phyloP scores from a whole-genome alignment of 2,797 vertebrate genomes.

The Saxicola maurus region DNA sequence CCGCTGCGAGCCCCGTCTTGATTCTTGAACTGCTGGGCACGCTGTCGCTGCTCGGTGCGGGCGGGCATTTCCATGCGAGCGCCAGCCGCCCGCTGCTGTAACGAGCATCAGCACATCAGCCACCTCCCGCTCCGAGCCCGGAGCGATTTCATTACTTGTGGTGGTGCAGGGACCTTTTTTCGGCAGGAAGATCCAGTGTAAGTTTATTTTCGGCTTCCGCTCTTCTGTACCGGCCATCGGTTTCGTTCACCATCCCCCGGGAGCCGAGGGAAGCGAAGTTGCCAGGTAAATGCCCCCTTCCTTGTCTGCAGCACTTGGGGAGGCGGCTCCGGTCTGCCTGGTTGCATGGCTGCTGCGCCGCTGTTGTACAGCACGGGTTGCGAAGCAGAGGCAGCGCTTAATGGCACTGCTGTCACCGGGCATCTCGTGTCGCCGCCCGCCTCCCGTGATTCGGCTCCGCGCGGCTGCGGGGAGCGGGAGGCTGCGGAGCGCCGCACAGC shows the following conservation, averaged over 20 bases:
- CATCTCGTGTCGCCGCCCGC: background rate
- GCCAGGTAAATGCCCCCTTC: conserved; percentile 42
- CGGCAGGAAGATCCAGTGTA: background rate
- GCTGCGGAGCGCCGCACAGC: background rate
- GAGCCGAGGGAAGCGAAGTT: background rate
- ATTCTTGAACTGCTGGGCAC: background rate
- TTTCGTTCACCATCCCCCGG: background rate
- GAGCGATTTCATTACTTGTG: background rate
- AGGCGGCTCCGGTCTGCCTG: background rate
- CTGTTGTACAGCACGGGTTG: background rate
- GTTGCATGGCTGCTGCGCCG: background rate
- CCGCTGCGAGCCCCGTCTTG: background rate
- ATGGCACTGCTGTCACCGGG: background rate
- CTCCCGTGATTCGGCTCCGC: background rate
- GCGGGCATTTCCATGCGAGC: background rate
- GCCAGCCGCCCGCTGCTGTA: background rate
- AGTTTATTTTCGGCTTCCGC: conserved; percentile 11
- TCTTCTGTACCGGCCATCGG: background rate
- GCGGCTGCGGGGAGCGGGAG: background rate
- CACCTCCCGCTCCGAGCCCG: background rate
- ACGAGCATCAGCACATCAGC: background rate
- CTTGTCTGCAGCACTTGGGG: background rate
- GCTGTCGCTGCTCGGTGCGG: background rate
- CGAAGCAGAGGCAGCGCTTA: background rate
- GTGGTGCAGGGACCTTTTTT: background rate